Conservation (phyloP, 1,140 invertebrate genomes). For the Macrotrachela quadricornifera region DNA sequence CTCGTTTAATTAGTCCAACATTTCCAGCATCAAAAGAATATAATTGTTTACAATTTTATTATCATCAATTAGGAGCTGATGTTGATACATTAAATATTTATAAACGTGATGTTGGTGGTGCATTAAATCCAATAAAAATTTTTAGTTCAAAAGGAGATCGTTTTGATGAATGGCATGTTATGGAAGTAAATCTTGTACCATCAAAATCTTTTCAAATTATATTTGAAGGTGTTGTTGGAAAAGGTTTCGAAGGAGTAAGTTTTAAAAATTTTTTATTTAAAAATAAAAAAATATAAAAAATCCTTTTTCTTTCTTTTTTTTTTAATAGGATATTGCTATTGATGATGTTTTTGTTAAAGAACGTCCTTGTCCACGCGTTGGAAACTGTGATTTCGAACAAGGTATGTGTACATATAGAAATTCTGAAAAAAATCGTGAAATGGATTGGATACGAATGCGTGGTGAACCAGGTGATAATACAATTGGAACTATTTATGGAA, state of each 20-base stretch:
- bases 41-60: conserved; percentile 38
- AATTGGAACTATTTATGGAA: conserved; percentile 11
- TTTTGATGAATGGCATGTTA: conserved; percentile 17
- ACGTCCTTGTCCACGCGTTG: conserved; percentile 9
- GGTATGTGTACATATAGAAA: conserved; percentile 13
- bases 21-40: background rate
- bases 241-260: conserved; percentile 7
- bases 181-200: conserved; percentile 11
- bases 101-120: conserved; percentile 2
- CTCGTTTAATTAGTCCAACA: conserved; percentile 1
- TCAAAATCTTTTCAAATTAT: conserved; percentile 1
- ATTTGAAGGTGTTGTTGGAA: conserved; percentile 12
- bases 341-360: conserved; percentile 17
- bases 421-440: conserved; percentile 2
- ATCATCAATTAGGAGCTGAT: conserved; percentile 44
- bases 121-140: conserved; percentile 10
- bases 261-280: no score
- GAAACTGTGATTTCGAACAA: conserved; percentile 14
- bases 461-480: conserved; percentile 16
- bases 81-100: conserved; percentile 17
- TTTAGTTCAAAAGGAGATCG: conserved; percentile 14
- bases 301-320: background rate
- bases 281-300: no score
- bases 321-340: conserved; percentile 18
- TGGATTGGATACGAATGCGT: conserved; percentile 9